Conservation (phyloP, 2,797 vertebrate species). For the Peromyscus melanophrys region DNA sequence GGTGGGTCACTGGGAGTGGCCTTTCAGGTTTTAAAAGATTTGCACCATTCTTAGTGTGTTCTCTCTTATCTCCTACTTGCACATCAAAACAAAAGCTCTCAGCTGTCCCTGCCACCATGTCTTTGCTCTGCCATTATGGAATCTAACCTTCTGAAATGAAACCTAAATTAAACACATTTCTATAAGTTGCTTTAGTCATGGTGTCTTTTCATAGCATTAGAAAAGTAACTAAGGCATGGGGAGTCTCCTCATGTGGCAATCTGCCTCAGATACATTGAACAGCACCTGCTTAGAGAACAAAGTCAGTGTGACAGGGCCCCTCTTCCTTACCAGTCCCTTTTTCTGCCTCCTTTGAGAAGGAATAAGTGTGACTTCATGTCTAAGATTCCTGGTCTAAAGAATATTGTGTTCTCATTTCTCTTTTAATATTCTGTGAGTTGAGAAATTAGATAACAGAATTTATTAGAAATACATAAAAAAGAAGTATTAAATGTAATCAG, state of each 20-base stretch:
- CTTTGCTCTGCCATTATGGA: neutral
- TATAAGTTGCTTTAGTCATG: neutral
- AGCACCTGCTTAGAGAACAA: neutral
- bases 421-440: neutral
- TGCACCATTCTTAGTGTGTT: neutral
- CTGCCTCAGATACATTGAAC: neutral
- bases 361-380: neutral
- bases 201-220: neutral
- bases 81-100: neutral
- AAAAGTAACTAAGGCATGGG: neutral
- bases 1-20: neutral
- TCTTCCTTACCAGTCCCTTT: neutral
- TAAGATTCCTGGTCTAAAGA: neutral
- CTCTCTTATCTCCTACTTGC: neutral
- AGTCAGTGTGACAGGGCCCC: fast-evolving
- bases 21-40: neutral
- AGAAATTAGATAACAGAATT: constrained; percentile 9
- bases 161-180: neutral
- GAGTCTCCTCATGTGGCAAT: neutral
- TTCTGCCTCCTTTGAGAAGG: neutral
- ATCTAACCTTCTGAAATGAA: neutral
- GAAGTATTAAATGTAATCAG: constrained; percentile 6
- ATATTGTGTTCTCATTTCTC: neutral
- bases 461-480: neutral
- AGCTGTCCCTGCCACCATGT: neutral